Evolutionary conservation across 2,888 invertebrate genomes (phyloP).

Genomic region (Thereva unica): DNA sequence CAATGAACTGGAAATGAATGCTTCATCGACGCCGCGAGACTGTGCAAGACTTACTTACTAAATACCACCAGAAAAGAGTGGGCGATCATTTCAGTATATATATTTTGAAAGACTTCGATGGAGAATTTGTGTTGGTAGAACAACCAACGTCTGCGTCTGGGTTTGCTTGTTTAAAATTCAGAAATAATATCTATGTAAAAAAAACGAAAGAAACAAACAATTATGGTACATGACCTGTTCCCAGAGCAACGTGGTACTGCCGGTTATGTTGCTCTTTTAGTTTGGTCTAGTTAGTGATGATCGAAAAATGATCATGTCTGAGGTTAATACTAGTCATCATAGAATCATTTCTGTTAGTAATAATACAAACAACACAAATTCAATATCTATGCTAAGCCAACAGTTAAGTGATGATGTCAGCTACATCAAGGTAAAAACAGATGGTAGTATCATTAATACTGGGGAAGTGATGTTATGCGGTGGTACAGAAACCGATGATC

Average conservation of each 20-base stretch:
- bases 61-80: constrained; percentile 3
- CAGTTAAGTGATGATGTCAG: constrained; percentile 21
- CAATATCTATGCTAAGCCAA: constrained; percentile 21
- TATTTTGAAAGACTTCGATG: constrained; percentile 13
- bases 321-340: constrained; percentile 7
- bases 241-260: no score
- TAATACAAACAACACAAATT: neutral
- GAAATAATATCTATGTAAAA: no score
- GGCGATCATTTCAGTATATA: constrained; percentile 9
- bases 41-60: neutral
- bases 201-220: no score
- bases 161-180: neutral
- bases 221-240: no score
- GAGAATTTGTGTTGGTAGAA: neutral
- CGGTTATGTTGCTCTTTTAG: constrained; percentile 3
- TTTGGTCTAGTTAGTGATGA: constrained; percentile 1
- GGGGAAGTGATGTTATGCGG: neutral
- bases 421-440: neutral
- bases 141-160: neutral
- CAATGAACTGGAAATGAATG: constrained; percentile 27
- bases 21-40: no score
- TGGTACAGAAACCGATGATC: neutral
- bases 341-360: constrained; percentile 25
- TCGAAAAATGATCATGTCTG: constrained; percentile 27
- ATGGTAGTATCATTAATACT: neutral